phyloP scores from a whole-genome alignment of 2,888 invertebrate genomes.

The Anorthoa munda region DNA sequence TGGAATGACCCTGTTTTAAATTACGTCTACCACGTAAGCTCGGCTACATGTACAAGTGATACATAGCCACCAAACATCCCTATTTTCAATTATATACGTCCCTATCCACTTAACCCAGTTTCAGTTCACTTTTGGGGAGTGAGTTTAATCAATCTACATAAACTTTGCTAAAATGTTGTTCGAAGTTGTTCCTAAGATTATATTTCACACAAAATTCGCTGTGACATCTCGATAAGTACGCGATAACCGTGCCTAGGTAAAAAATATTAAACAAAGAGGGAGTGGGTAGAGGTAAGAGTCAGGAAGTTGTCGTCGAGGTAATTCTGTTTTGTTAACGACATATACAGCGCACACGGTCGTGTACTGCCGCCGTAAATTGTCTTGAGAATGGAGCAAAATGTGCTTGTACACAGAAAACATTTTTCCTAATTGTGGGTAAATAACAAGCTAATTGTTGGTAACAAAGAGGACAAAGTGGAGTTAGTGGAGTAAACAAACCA shows the following conservation, averaged over 20 bases:
- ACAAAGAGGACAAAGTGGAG: not conserved
- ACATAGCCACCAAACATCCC: slow-evolving; percentile 32
- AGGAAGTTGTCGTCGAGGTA: slow-evolving; percentile 63
- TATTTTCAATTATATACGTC: slow-evolving; percentile 51
- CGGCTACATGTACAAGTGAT: slow-evolving; percentile 13
- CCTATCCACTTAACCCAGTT: slow-evolving; percentile 57
- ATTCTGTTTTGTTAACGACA: slow-evolving; percentile 61
- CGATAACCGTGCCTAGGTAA: slow-evolving; percentile 21
- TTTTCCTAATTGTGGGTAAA: slow-evolving; percentile 49
- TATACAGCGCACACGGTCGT: slow-evolving; percentile 39
- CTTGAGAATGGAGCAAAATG: slow-evolving; percentile 48
- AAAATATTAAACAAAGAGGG: slow-evolving; percentile 48
- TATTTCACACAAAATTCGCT: slow-evolving; percentile 50
- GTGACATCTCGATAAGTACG: slow-evolving; percentile 38
- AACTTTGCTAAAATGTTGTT: slow-evolving; percentile 64
- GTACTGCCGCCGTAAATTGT: slow-evolving; percentile 52
- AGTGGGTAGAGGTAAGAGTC: slow-evolving; percentile 34
- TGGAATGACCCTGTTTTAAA: slow-evolving; percentile 47
- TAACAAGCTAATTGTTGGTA: too few relatives aligned
- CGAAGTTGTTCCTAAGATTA: slow-evolving; percentile 53
- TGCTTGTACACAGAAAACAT: slow-evolving; percentile 29
- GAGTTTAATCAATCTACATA: slow-evolving; percentile 63
- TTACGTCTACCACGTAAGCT: slow-evolving; percentile 36
- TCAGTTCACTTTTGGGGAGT: slow-evolving; percentile 53
- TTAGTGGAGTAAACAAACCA: not conserved